Evolutionary conservation across 2,888 invertebrate genomes (phyloP).

Genomic region (Pherbina coryleti): DNA sequence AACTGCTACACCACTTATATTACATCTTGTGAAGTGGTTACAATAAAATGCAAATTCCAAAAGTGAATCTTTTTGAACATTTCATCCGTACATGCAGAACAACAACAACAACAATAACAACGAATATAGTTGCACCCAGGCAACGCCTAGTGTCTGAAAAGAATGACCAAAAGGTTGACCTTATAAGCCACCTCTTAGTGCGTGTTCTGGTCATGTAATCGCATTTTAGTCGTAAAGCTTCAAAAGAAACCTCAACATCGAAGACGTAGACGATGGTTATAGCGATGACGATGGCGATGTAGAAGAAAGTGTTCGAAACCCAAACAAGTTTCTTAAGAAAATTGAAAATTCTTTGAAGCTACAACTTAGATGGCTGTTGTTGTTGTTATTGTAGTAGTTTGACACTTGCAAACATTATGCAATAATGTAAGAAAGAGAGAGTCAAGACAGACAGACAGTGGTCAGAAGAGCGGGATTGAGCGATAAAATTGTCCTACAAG

Average conservation of each 20-base stretch:
- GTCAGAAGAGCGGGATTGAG: conserved; percentile 46
- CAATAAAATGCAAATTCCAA: conserved; percentile 26
- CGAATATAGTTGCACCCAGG: not conserved
- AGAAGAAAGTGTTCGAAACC: conserved; percentile 9
- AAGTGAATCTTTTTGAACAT: not conserved
- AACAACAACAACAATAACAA: not conserved
- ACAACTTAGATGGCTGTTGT: conserved; percentile 34
- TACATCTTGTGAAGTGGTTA: not conserved
- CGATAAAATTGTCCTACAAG: conserved; percentile 41
- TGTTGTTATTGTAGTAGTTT: conserved; percentile 54
- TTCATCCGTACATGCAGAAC: not conserved
- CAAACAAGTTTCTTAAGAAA: conserved; percentile 59
- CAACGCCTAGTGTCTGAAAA: not conserved
- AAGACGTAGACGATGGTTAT: conserved; percentile 8
- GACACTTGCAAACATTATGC: conserved; percentile 61
- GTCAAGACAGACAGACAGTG: conserved; percentile 28
- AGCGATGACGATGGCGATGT: conserved; percentile 6
- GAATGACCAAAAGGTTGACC: conserved; percentile 44
- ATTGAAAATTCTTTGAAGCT: conserved; percentile 62
- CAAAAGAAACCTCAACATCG: conserved; percentile 41
- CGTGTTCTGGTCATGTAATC: conserved; percentile 67
- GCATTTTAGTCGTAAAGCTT: conserved; percentile 61
- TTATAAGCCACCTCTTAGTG: conserved; percentile 61
- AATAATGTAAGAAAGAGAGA: not conserved
- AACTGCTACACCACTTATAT: not conserved